Evolutionary conservation across 1,140 invertebrate species (phyloP), one percentile per base, ranked within the genome.

Genomic region (Aphelinus certus): DNA sequence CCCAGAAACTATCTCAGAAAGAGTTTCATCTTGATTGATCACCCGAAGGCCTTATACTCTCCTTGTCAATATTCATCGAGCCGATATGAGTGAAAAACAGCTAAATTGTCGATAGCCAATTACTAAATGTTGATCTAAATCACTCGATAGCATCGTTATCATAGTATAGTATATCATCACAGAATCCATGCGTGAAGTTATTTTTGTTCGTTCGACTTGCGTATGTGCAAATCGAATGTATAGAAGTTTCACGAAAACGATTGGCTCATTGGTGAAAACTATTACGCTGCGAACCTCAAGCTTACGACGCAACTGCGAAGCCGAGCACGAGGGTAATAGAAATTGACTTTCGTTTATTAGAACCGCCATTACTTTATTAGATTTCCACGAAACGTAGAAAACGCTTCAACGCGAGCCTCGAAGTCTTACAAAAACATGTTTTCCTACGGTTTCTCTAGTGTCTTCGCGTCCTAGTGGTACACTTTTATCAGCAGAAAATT

Each of bases 311-410:
- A 60, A 60, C 58, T 45, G n/a, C 3, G 46, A 63, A 63, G 61
- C 61, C 61, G 61, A 63, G 43, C 10, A 63, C 45, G 9, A n/a
- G 10, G 46, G 10, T 63, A 63, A 63, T 63, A 48, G n/a, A 63
- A 46, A 63, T 47, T 63, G 61, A 46, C 61, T 48, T 63, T 60
- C 2, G 61, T 48, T 63, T 65, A 68, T 56, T 57, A 61, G 56
- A 9, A 48, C 1, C n/a, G 66, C 57, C 46, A 70, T 70, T 70
- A 70, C 56, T 61, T 70, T 60, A 51, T 70, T 49, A 70, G 68
- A 70, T 70, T 70, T 70, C 57, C 47, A 46, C 43, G 57, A 61
- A 70, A 60, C 68, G 68, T 61, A 26, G 57, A 70, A 70, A 70
- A 60, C 10, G 26, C 49, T 49, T 45, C 26, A 42, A 48, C 9